Evolutionary conservation across 2,888 invertebrate genomes (phyloP), one percentile per base, ranked within the genome.

Genomic region (Caenorhabditis sulstoni): DNA sequence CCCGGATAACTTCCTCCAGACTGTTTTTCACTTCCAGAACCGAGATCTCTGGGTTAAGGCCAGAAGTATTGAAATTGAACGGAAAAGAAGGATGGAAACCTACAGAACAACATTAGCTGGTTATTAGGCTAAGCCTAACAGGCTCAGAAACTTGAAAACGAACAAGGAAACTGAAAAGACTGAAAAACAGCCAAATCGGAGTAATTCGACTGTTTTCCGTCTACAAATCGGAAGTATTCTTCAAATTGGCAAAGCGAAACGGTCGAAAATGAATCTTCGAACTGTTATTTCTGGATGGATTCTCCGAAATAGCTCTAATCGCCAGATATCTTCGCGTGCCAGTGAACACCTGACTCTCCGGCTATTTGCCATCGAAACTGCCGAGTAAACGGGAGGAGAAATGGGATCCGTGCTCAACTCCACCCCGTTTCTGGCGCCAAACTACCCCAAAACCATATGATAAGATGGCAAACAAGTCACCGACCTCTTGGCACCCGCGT

Each of bases 401-500:
- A n/a, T n/a, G 62, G 62, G 49, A 64, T 64, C 47, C 57, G 7
- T 8, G 41, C 4, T 11, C 29, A 59, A 35, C 61, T 20, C 41
- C 41, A 22, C 22, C n/a, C 29, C 29, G 29, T 41, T 66, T 37
- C 47, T 66, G 66, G 66, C 66, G 68, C 50, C 58, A 59, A 71
- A n/a, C n/a, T n/a, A n/a, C n/a, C n/a, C n/a, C n/a, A n/a, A n/a
- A n/a, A 50, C 55, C 71, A 71, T 64, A 55, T 64, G 71, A 64
- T 71, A 64, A 64, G 55, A 64, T 20, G 50, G 41, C 62, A 71
- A 64, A 71, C 29, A 68, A 18, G 50, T 29, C 55, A 49, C 45
- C 71, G 71, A 64, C 71, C 64, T 71, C 57, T 71, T 71, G 71
- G 71, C 71, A 71, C 71, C 71, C 29, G 29, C 29, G 29, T 29